Base-by-base conservation (phyloP, 2,888 invertebrate species). In the Hermodice carunculata region DNA sequence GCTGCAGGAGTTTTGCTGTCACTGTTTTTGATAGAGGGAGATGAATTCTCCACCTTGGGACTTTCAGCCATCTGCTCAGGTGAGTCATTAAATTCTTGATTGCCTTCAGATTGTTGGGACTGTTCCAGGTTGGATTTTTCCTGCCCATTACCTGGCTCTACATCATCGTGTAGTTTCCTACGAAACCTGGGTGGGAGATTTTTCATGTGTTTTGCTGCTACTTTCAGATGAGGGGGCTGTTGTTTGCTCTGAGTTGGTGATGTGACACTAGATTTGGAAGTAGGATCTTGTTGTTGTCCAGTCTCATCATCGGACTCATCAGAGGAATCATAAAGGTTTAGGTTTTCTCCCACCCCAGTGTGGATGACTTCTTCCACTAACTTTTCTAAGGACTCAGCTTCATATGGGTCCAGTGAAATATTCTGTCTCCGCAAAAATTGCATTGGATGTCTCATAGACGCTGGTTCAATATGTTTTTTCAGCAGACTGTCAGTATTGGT, bases 171-270 rank as follows among this genome's bases (percentile, higher is more conserved):
- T 24, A 74, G 56, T 22, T 64, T 61, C 19, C 67, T 53, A 22
- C 71, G 56, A 42, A 74, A 74, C 24, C 74, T 43, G 14, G 74
- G 74, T 6, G 74, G 74, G 37, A 74, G 54, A 44, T 67, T 71
- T 24, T 68, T 69, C 74, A 74, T 74, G 61, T 74, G 74, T 44
- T 74, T 74, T 29, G 71, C 69, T 26, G 74, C 74, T 19, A 74
- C 74, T 54, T 74, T 74, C 48, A 74, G 49, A 51, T 74, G 74
- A 5, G 71, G 66, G 3, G 74, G 74, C 46, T 74, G 67, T 37
- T 6, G 22, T 44, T 29, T 60, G 34, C 28, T 61, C 46, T 19
- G 17, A 26, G 3, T 44, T 43, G 26, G 22, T 28, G 37, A 17
- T 37, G 37, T 17, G 14, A 14, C 40, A n/a, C n/a, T n/a, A 40